phyloP scores from a whole-genome alignment of 2,888 invertebrate genomes.

The Chloromyia formosa region DNA sequence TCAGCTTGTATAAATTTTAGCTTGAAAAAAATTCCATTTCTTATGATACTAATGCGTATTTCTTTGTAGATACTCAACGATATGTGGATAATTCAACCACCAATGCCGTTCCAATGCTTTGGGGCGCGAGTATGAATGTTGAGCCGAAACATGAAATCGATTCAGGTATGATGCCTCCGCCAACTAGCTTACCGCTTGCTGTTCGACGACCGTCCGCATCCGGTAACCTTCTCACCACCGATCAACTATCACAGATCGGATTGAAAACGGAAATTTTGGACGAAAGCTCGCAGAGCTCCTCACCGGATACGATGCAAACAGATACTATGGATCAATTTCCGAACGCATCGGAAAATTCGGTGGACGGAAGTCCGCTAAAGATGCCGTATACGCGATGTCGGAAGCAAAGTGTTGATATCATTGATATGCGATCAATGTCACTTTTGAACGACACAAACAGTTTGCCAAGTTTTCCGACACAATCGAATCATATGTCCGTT shows the following conservation, averaged over 20 bases:
- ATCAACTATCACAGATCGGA: slow-evolving; percentile 66
- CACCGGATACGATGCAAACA: slow-evolving; percentile 57
- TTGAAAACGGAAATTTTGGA: slow-evolving; percentile 76
- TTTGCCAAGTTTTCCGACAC: slow-evolving; percentile 57
- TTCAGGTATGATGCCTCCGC: slow-evolving; percentile 76
- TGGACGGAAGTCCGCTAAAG: slow-evolving; percentile 56
- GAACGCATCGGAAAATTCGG: slow-evolving; percentile 59
- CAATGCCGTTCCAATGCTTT: slow-evolving; percentile 43
- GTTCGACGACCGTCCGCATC: slow-evolving; percentile 71
- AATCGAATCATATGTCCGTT: slow-evolving; percentile 51
- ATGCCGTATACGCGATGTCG: slow-evolving; percentile 53
- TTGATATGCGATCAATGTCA: slow-evolving; percentile 52
- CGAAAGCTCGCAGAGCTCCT: slow-evolving; percentile 72
- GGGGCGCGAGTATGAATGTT: slow-evolving; percentile 48
- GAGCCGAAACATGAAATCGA: slow-evolving; percentile 67
- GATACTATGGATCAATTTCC: slow-evolving; percentile 56
- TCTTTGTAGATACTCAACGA: slow-evolving; percentile 58
- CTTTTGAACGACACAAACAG: slow-evolving; percentile 58
- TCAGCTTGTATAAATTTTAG: slow-evolving; percentile 4
- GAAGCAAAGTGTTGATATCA: slow-evolving; percentile 48
- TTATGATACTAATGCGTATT: slow-evolving; percentile 39
- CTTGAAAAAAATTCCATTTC: slow-evolving; percentile 51
- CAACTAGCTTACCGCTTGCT: slow-evolving; percentile 70
- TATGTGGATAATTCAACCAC: slow-evolving; percentile 58
- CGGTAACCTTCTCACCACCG: slow-evolving; percentile 66